phyloP scores from a whole-genome alignment of 2,888 invertebrate species.

The Bugula neritina region DNA sequence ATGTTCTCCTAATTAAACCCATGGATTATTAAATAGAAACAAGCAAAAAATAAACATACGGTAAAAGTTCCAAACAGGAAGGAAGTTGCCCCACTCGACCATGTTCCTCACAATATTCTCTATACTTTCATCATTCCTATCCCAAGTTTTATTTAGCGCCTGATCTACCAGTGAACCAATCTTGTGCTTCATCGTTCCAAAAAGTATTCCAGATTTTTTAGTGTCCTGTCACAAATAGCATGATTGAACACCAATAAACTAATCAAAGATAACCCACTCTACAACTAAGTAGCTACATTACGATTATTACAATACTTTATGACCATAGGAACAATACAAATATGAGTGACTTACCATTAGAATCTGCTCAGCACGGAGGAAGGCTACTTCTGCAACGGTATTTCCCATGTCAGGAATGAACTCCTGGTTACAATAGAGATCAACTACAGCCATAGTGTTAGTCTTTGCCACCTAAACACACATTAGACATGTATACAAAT shows the following conservation, averaged over 20 bases:
- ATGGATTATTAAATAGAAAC: no score
- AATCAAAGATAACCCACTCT: no score
- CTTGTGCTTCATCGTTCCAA: not conserved
- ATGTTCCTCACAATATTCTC: not conserved
- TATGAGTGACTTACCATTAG: slow-evolving; percentile 1
- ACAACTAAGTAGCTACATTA: no score
- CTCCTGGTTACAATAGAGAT: slow-evolving; percentile 9
- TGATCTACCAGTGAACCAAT: slow-evolving; percentile 25
- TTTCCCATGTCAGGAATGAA: slow-evolving; percentile 6
- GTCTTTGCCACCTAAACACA: slow-evolving; percentile 7
- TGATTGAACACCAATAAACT: no score
- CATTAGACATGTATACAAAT: no score
- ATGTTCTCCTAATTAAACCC: no score
- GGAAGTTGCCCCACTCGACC: slow-evolving; percentile 22
- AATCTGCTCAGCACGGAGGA: slow-evolving; percentile 3
- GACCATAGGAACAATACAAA: no score
- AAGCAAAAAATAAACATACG: not conserved
- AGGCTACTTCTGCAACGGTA: not conserved
- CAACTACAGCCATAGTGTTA: slow-evolving; percentile 4
- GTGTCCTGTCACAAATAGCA: not conserved
- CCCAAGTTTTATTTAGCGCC: slow-evolving; percentile 5
- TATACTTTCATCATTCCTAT: not conserved
- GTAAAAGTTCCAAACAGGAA: slow-evolving; percentile 22
- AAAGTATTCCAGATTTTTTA: not conserved
- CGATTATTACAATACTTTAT: no score